Conservation (phyloP, 2,888 invertebrate species). For the Chesias legatella region DNA sequence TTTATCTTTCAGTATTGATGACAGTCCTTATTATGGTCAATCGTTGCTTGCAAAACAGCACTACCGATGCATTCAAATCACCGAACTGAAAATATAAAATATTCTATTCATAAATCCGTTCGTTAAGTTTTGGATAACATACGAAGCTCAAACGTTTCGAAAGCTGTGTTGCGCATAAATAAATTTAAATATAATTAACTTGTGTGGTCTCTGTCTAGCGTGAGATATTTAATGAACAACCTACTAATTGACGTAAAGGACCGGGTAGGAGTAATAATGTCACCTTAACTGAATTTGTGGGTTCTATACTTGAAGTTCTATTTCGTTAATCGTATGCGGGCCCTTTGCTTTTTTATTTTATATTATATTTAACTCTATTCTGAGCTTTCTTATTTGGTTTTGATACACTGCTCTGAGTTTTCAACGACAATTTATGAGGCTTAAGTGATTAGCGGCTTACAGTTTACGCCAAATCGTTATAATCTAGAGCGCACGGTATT, state of each 20-base stretch:
- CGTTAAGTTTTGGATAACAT: conserved; percentile 18
- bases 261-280: conserved; percentile 45
- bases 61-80: conserved; percentile 19
- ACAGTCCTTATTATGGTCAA: conserved; percentile 1
- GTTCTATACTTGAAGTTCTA: conserved; percentile 39
- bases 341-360: conserved; percentile 25
- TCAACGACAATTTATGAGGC: conserved; percentile 12
- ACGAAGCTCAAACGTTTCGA: conserved; percentile 24
- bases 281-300: conserved; percentile 54
- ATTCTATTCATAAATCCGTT: conserved; percentile 10
- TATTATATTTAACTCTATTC: conserved; percentile 15
- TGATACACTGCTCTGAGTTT: conserved; percentile 5
- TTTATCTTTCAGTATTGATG: too few species aligned
- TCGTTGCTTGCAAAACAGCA: conserved; percentile 14
- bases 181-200: conserved; percentile 30
- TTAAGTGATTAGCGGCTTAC: conserved; percentile 13
- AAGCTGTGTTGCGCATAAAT: conserved; percentile 26
- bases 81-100: conserved; percentile 16
- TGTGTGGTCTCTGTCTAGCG: conserved; percentile 36
- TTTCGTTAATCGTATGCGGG: conserved; percentile 47
- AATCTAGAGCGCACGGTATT: conserved; percentile 17
- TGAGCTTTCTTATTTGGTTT: conserved; percentile 7
- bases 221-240: conserved; percentile 39
- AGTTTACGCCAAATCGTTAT: conserved; percentile 12
- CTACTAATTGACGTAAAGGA: conserved; percentile 57